Base-by-base conservation (phyloP, 2,888 invertebrate species). In the Leptinotarsa rubiginosa region DNA sequence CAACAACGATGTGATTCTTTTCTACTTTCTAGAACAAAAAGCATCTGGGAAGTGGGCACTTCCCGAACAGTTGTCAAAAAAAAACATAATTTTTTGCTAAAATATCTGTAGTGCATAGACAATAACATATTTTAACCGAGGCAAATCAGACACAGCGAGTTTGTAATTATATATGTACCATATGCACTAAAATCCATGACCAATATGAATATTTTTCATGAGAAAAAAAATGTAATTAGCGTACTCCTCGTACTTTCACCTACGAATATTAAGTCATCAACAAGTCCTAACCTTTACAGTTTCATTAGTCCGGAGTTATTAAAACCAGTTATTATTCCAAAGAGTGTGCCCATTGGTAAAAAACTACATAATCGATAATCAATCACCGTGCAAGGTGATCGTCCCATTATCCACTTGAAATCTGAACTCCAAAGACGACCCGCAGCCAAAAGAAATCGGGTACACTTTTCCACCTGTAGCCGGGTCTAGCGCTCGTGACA, bases 401-500 rank as follows among this genome's bases (percentile, higher is more conserved):
- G 25, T 18, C 41, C 62, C 62, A 62, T 62, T 62, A 62, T 41
- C 62, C 62, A 62, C 41, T 62, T 31, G 31, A 62, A 62, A 62
- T 62, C 62, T 62, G 41, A 62, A 62, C 41, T 20, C 31, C 31
- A 31, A 31, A 7, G 31, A 7, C 31, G 62, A 62, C 62, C 62
- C 31, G 62, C 16, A 62, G 62, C 62, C 62, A 41, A 41, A 62
- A 62, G 62, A 41, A 31, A 62, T 62, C 62, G 62, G 62, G 62
- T 62, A 62, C 25, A 62, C 62, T 62, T 62, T 41, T 62, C 56
- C 62, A 62, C 62, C 62, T 62, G 62, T 62, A 31, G 41, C 15
- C n/a, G 25, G 62, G 31, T 62, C 62, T 25, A 62, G n/a, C 62
- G 62, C 62, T 62, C 62, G n/a, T 62, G 62, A 62, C 62, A 25